Base-by-base conservation (phyloP, 1,140 invertebrate species). In the Asobara japonica region DNA sequence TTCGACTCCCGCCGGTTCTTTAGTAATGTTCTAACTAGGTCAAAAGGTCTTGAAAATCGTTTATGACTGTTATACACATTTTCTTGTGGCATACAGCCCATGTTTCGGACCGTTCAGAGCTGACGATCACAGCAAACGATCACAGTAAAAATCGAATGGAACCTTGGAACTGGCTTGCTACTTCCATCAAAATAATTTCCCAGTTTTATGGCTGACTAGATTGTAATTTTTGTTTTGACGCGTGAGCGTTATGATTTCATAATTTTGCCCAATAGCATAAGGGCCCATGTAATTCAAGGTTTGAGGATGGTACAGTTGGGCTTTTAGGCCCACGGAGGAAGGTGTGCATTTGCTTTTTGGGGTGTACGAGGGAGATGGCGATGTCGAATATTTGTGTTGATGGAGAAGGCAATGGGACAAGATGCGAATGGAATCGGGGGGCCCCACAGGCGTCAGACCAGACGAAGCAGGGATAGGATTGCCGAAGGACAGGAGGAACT, bases 401-500 rank as follows among this genome's bases (percentile, higher is more conserved):
- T 33, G 25, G 22, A 18, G 60, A 48, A 45, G 30, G 27, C 7
- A 70, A 41, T 62, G 16, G 67, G 25, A 30, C 33, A 48, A 70
- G 11, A 51, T 20, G 60, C 27, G 38, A 68, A 64, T 38, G 10
- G 33, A n/a, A 20, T 8, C n/a, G 56, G 61, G 51, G 60, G 31
- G 65, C 48, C n/a, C 41, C 70, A 31, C 6, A 16, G 65, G 31
- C 29, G 61, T 56, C 56, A 60, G 65, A 33, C 20, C 65, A 62
- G n/a, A 18, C 62, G 13, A 62, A 69, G 30, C 69, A 56, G 73
- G 77, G 78, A 77, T 77, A 76, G 77, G 74, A 76, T 77, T 33
- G 60, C 45, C 66, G 78, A 81, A 81, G 78, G 78, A 80, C 77
- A 78, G 74, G 77, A 80, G 77, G 76, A 77, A 74, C 36, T 60